phyloP scores from a whole-genome alignment of 2,888 invertebrate genomes.

The Tortricodes alternella region DNA sequence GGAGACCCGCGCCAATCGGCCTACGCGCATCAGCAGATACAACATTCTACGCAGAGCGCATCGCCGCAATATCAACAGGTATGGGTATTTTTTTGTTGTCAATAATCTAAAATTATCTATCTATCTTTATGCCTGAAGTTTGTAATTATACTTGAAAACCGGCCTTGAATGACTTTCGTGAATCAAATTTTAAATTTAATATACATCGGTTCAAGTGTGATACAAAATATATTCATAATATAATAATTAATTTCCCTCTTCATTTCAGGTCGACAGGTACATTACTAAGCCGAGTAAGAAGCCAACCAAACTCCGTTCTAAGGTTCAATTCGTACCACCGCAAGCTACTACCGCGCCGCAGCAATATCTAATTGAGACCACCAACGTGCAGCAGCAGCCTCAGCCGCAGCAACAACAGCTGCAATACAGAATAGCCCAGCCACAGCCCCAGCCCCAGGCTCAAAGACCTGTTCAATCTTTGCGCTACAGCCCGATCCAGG shows the following conservation, averaged over 20 bases:
- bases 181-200: too few species aligned
- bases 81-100: too few species aligned
- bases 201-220: neutral
- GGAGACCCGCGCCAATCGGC: constrained; percentile 55
- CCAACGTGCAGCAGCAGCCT: constrained; percentile 63
- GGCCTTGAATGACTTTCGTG: too few species aligned
- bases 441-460: constrained; percentile 53
- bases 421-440: constrained; percentile 52
- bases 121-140: too few species aligned
- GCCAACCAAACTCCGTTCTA: constrained; percentile 65
- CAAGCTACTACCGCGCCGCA: constrained; percentile 68
- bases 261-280: constrained; percentile 70
- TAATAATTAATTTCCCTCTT: neutral
- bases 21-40: constrained; percentile 50
- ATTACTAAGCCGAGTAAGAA: constrained; percentile 71
- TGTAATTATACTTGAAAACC: too few species aligned
- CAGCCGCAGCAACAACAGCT: constrained; percentile 35
- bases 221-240: neutral
- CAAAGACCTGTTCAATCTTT: constrained; percentile 60
- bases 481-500: constrained; percentile 58
- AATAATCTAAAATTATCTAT: too few species aligned
- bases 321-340: constrained; percentile 54
- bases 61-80: constrained; percentile 65
- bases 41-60: constrained; percentile 55
- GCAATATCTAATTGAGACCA: constrained; percentile 77